Evolutionary conservation across 2,888 invertebrate genomes (phyloP), one percentile per base, ranked within the genome.

Genomic region (Gisinianus flammeolus): DNA sequence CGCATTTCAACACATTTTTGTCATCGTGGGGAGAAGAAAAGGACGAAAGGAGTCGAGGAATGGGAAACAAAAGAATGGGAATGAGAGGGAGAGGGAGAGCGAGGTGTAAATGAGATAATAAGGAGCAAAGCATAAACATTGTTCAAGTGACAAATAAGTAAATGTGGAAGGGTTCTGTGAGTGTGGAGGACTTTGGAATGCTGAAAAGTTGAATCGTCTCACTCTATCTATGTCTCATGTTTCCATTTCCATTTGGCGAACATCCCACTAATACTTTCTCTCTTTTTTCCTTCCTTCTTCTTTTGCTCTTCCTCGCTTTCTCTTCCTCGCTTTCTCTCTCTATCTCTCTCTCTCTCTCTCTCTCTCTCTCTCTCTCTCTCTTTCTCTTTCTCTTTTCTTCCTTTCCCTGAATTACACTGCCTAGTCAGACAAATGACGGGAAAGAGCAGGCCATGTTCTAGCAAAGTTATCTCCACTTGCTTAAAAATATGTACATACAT

Each of bases 401-500:
- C 35, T 35, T 35, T 22, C 26, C 5, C 66, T 26, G 33, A 8
- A 16, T 52, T 54, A 28, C 16, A 12, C 72, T 2, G 28, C 58
- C 26, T 24, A 28, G 44, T 10, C 26, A 24, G 10, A 70, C 26
- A 35, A 30, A 22, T 35, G 66, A 66, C 28, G 28, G 30, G 69
- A 69, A 24, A 44, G 10, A 22, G 44, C 22, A 33, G 33, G 28
- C 69, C 33, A 33, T 28, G 16, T 62, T 68, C 30, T 58, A 35
- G 56, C 64, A 66, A 58, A 72, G 19, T 68, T 72, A 78, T 76
- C 35, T 54, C 33, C n/a, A n/a, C n/a, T n/a, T n/a, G n/a, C n/a
- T n/a, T n/a, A n/a, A n/a, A n/a, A n/a, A n/a, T 44, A 44, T 12
- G 44, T 6, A 16, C 6, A 35, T 5, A 35, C 44, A 16, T 44